Evolutionary conservation across 2,797 vertebrate species (phyloP).

Genomic region (Trematomus bernacchii): DNA sequence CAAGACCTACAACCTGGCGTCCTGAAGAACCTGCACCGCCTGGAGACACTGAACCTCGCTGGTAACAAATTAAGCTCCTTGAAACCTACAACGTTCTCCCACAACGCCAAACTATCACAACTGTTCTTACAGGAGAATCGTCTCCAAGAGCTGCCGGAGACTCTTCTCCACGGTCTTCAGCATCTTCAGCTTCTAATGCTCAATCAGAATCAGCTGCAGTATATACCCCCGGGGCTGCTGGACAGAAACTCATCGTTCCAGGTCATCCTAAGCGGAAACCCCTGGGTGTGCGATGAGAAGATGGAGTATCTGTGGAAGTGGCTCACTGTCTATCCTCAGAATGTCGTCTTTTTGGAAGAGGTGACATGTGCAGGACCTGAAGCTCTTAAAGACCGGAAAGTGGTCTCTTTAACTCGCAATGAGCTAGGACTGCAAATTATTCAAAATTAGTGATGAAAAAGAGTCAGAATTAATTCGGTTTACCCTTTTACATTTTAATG

Average conservation of each 20-base stretch:
- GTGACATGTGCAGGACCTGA: constrained; percentile 70
- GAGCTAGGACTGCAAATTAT: constrained; percentile 49
- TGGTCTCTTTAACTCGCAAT: constrained; percentile 49
- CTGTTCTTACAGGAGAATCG: constrained; percentile 77
- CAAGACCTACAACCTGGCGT: constrained; percentile 53
- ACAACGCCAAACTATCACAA: constrained; percentile 64
- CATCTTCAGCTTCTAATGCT: constrained; percentile 73
- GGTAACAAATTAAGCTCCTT: constrained; percentile 75
- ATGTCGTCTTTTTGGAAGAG: constrained; percentile 61
- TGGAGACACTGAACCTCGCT: constrained; percentile 74
- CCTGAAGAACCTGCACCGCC: constrained; percentile 55
- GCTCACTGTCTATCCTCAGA: constrained; percentile 53
- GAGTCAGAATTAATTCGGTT: neutral
- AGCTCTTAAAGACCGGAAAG: constrained; percentile 48
- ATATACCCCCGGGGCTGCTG: constrained; percentile 66
- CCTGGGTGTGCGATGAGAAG: constrained; percentile 75
- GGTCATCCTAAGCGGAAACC: constrained; percentile 63
- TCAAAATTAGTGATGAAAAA: neutral
- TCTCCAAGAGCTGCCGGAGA: constrained; percentile 65
- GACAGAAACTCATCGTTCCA: constrained; percentile 38
- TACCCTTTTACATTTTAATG: neutral
- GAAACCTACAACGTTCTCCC: constrained; percentile 54
- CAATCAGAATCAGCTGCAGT: constrained; percentile 71
- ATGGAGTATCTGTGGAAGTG: constrained; percentile 76
- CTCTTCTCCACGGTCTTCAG: constrained; percentile 64